These are phyloP conservation scores for Pseudochirops corinnae DNA, from an alignment of 2,797 vertebrate genomes.

Conservation along the genomic window DNA sequence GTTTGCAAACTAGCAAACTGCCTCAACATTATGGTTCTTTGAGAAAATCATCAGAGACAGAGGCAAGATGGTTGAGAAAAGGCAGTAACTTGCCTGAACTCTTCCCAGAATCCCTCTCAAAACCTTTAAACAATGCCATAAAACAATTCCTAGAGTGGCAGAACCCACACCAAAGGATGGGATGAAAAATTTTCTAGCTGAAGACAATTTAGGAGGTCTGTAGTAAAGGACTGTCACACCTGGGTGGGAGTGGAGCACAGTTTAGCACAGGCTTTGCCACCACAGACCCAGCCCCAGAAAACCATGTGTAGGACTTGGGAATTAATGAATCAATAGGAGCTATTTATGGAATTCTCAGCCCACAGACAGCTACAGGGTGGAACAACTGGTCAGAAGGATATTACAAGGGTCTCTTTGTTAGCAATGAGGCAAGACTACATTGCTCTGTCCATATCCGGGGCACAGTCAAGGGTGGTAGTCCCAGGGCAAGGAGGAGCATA, in stretches of 20 bases:
- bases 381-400: not conserved
- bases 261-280: no score
- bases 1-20: not conserved
- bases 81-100: not conserved
- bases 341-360: not conserved
- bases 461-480: not conserved
- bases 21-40: not conserved
- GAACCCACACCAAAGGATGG: no score
- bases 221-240: no score
- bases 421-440: not conserved
- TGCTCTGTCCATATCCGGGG: not conserved
- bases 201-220: no score
- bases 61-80: not conserved
- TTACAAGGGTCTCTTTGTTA: not conserved
- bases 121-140: not conserved
- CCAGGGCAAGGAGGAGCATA: not conserved
- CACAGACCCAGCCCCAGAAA: not conserved
- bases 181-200: no score
- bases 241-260: no score
- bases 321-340: not conserved
- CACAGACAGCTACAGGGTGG: not conserved
- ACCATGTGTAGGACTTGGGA: not conserved
- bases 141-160: no score
- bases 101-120: not conserved
- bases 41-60: not conserved